Evolutionary conservation across 1,140 invertebrate species (phyloP).

Genomic region (Brachionus rotundiformis): DNA sequence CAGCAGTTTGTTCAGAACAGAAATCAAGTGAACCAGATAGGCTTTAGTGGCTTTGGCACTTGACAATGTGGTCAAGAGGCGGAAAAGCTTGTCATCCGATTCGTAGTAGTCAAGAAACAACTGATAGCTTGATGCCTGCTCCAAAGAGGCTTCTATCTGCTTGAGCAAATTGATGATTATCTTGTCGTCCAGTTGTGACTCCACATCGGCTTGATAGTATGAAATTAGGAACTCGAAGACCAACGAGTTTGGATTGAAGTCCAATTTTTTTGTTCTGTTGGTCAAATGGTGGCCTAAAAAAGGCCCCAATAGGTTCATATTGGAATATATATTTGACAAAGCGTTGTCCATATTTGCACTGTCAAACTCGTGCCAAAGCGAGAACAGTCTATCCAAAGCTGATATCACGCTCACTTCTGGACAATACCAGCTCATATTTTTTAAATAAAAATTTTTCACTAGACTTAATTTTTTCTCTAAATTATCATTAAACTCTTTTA

Average conservation of each 20-base stretch:
- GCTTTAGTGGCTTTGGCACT: background rate
- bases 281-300: background rate
- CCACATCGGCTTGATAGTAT: background rate
- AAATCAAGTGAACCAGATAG: background rate
- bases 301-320: background rate
- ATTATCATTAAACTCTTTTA: background rate
- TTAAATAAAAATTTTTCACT: background rate
- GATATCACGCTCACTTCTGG: background rate
- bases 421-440: constrained; percentile 18
- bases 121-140: background rate
- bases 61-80: background rate
- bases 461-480: background rate
- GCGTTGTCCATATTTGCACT: background rate
- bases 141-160: background rate
- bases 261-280: background rate
- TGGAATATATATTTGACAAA: background rate
- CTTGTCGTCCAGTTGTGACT: background rate
- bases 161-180: background rate
- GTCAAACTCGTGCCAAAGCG: background rate
- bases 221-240: background rate
- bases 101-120: background rate
- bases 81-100: background rate
- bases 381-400: background rate
- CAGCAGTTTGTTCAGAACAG: background rate
- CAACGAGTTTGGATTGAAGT: background rate